These are phyloP conservation scores for Arctopsyche grandis DNA, from an alignment of 1,140 invertebrate genomes.

Conservation along the genomic window DNA sequence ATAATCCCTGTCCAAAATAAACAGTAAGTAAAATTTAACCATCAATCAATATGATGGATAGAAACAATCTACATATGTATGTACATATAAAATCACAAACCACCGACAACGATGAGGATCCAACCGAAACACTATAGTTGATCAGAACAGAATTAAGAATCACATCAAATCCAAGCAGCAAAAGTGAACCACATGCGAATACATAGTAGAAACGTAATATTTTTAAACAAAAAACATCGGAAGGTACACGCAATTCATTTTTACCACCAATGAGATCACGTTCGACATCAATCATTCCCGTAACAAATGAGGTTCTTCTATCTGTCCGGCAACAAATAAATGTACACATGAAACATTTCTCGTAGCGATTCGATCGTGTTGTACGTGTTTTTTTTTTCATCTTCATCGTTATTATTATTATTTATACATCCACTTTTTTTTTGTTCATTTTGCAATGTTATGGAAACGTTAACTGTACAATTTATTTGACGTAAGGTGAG, in stretches of 20 bases:
- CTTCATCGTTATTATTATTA: too few species aligned
- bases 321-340: slow-evolving; percentile 27
- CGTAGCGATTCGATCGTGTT: slow-evolving; percentile 15
- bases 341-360: slow-evolving; percentile 21
- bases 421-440: neutral
- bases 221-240: neutral
- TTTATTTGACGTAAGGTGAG: slow-evolving; percentile 2
- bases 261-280: slow-evolving; percentile 40
- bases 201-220: too few species aligned
- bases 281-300: slow-evolving; percentile 36
- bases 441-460: slow-evolving; percentile 21
- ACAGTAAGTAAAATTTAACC: too few species aligned
- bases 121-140: too few species aligned
- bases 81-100: too few species aligned
- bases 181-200: too few species aligned
- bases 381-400: slow-evolving; percentile 2
- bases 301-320: slow-evolving; percentile 40
- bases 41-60: too few species aligned
- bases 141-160: too few species aligned
- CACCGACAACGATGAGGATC: too few species aligned
- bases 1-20: too few species aligned
- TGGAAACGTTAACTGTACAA: slow-evolving; percentile 31
- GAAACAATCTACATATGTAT: too few species aligned
- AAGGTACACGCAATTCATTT: slow-evolving; percentile 13
- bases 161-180: too few species aligned